Evolutionary conservation across 1,140 invertebrate species (phyloP).

Genomic region (Solenopsis invicta): DNA sequence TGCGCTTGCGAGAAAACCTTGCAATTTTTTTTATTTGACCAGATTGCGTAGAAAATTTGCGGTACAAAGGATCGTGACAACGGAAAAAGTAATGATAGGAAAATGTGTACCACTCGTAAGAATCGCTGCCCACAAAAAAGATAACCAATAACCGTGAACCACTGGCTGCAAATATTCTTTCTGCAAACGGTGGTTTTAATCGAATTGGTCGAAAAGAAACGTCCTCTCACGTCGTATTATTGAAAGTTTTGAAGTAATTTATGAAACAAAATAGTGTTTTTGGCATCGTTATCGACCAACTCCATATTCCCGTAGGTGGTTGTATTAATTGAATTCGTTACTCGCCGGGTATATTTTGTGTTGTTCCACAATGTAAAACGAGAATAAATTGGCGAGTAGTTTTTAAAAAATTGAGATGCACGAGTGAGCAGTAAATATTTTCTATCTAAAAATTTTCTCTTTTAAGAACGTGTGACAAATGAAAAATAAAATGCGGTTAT

Average conservation of each 20-base stretch:
- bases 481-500: not conserved
- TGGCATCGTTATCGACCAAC: conserved; percentile 51
- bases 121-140: conserved; percentile 57
- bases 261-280: conserved; percentile 51
- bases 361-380: not conserved
- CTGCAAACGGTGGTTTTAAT: conserved; percentile 46
- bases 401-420: conserved; percentile 9
- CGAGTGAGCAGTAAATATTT: conserved; percentile 7
- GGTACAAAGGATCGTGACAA: not conserved
- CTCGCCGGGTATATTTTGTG: not conserved
- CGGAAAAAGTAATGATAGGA: not conserved
- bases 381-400: conserved; percentile 28
- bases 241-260: conserved; percentile 68
- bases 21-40: not conserved
- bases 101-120: conserved; percentile 14
- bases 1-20: not conserved
- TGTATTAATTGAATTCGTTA: conserved; percentile 49
- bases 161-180: conserved; percentile 21
- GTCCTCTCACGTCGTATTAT: conserved; percentile 19
- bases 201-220: conserved; percentile 34
- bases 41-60: conserved; percentile 6
- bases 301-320: not conserved
- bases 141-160: conserved; percentile 66
- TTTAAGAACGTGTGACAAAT: not conserved
- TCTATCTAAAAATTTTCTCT: conserved; percentile 14